Base-by-base conservation (phyloP, 2,888 invertebrate species). In the Rhamnusium bicolor region DNA sequence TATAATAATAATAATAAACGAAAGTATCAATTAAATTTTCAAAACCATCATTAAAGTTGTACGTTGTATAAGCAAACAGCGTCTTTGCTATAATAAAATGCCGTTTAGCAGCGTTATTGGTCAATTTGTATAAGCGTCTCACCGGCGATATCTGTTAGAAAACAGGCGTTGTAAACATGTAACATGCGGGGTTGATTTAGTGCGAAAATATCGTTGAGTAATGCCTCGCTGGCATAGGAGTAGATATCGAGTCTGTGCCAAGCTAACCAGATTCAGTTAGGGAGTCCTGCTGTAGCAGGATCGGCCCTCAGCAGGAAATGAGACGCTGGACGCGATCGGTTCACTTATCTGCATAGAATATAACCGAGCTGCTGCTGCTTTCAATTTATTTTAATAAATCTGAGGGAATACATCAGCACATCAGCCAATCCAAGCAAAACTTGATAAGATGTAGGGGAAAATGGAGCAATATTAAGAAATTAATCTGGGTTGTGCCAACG, bases 351-450 rank as follows among this genome's bases (percentile, higher is more conserved):
- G 82, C 82, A 85, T 84, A 84, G 84, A 85, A 85, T 85, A 84
- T 81, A 84, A 84, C 84, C 84, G 83, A 79, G 79, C 79, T 63
- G 74, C 69, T 82, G 80, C 80, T 84, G 87, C 86, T 87, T 88
- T 88, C 88, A 87, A 88, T 88, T 88, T 88, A 88, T 88, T 88
- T 88, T 88, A 88, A 88, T 88, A 88, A 88, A 88, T 88, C 88
- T 87, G 85, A 80, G 82, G 84, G 85, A 85, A 86, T 86, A 86
- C 84, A 86, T 87, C 86, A 85, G 83, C 85, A 81, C 83, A 84
- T 85, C 85, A 83, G 82, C 85, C 86, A 86, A 87, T 86, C 84
- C 85, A 84, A 85, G 85, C 85, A 84, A 80, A 83, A 84, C 74
- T 61, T 74, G 79, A 79, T 79, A 79, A 73, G 77, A 60, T 61